Conservation (phyloP, 2,797 vertebrate species). For the Sebastes kiyomatsui region DNA sequence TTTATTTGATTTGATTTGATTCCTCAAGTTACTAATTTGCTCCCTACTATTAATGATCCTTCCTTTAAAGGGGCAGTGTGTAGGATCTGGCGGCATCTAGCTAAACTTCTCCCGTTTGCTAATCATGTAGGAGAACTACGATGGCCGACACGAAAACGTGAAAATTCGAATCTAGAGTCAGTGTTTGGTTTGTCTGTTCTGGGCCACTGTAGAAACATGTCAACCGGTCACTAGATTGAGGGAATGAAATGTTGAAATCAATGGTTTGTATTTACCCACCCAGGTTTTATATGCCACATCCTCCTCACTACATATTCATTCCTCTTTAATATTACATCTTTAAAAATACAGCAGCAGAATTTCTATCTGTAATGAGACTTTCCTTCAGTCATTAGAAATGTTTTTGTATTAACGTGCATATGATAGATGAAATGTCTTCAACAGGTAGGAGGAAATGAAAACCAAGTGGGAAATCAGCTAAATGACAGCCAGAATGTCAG, state of each 20-base stretch:
- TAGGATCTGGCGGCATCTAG: too few species aligned
- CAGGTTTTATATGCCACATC: background rate
- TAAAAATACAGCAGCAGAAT: background rate
- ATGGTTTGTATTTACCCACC: too few species aligned
- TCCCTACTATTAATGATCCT: accelerated
- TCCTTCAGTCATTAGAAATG: constrained; percentile 12
- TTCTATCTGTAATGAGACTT: background rate
- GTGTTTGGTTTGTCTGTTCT: too few species aligned
- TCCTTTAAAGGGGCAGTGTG: too few species aligned
- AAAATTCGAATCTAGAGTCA: accelerated
- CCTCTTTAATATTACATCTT: constrained; percentile 8
- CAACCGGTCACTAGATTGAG: too few species aligned
- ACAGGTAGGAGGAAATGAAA: constrained; percentile 18
- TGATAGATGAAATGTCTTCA: constrained; percentile 30
- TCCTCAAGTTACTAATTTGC: too few species aligned
- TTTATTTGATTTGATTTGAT: too few species aligned
- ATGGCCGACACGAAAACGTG: too few species aligned
- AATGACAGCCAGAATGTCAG: constrained; percentile 55
- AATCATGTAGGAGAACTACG: too few species aligned
- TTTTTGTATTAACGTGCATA: constrained; percentile 7
- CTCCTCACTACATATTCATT: background rate
- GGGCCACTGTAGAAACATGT: too few species aligned
- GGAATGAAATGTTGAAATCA: too few species aligned
- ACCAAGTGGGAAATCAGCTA: constrained; percentile 38
- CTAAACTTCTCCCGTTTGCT: accelerated